Evolutionary conservation across 2,797 vertebrate genomes (phyloP), one percentile per base, ranked within the genome.

Genomic region (Sebastes umbrosus): DNA sequence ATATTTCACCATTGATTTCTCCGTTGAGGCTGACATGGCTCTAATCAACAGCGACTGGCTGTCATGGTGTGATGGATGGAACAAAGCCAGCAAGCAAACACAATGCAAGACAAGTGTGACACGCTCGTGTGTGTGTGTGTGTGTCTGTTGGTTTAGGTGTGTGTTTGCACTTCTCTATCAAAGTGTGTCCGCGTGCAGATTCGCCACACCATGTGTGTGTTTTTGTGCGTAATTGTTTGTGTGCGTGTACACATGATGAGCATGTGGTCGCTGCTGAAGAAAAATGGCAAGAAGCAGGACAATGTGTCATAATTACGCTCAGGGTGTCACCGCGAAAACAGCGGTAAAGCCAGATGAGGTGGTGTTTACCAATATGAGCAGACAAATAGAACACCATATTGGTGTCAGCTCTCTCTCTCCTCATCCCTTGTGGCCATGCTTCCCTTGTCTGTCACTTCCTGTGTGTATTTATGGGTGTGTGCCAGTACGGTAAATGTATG

Each of bases 1-100:
- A 91, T 93, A 93, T 94, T 94, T 94, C 89, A 75, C 34, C 84
- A 95, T 94, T 82, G 94, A 96, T 95, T 95, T 92, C 79, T 91
- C 89, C 83, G 82, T 80, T 73, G 87, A 82, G 86, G 89, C 87
- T 90, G 92, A 90, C 90, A 83, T 81, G 91, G 89, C 92, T 92
- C 85, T 95, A 95, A 95, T 95, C 94, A 89, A 73, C 86, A 91
- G 84, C 52, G 92, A 94, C 93, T 92, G 84, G 90, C 91, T 94
- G 94, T 94, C 94, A 90, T 50, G 59, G 84, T 27, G 88, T 94
- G 94, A 92, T 90, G 90, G 90, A 91, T 91, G 90, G 84, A 92
- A 92, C 89, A 90, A 95, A 93, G 91, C 84, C 84, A 80, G 87
- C 32, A 76, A 87, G 87, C 88, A 94, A 92, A 94, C 86, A 93